Evolutionary conservation across 2,113 vertebrate genomes (phyloP), one percentile per base, ranked within the genome.

Genomic region (Sylvilagus bachmani): DNA sequence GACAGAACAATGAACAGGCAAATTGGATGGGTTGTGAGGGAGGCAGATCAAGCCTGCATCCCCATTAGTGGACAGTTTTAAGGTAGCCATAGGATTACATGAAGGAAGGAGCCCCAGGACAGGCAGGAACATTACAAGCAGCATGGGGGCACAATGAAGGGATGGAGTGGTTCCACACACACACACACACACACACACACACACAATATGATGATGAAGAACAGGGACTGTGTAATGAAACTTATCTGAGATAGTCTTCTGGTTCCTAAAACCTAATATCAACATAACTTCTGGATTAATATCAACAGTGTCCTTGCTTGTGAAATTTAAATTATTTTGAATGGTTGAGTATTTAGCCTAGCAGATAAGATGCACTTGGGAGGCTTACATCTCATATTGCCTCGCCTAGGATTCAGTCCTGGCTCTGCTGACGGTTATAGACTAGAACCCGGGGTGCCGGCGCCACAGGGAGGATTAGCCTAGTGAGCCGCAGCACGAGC

Each of bases 271-370:
- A 64, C 19, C 14, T 27, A 58, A 4, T 71, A 58, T 77, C 64
- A 78, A 1, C 4, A 73, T 31, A 33, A 73, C 51, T 91, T 93
- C 66, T 55, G 89, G 61, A 74, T 80, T 51, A 79, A 58, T 70
- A 44, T 1, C 44, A 44, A 44, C 33, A 4, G 12, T 67, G 86
- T 86, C 75, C 67, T 94, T 4, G 8, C 22, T 36, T 95, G 44
- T 70, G 10, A 91, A 75, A 80, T 49, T 75, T 55, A 89, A 92
- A 44, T 7, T 44, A 62, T 77, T 79, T 49, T 49, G 67, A 91
- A 79, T 81, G 44, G 44, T 44, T 44, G 44, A 1, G 44, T 1
- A 1, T 44, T 44, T 44, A 6, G 44, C 44, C 44, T 44, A 44
- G 44, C 7, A 44, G 44, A 44, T 44, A 9, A 44, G 44, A 44